Evolutionary conservation across 2,113 vertebrate species (phyloP), one percentile per base, ranked within the genome.

Genomic region (Istiophorus platypterus): DNA sequence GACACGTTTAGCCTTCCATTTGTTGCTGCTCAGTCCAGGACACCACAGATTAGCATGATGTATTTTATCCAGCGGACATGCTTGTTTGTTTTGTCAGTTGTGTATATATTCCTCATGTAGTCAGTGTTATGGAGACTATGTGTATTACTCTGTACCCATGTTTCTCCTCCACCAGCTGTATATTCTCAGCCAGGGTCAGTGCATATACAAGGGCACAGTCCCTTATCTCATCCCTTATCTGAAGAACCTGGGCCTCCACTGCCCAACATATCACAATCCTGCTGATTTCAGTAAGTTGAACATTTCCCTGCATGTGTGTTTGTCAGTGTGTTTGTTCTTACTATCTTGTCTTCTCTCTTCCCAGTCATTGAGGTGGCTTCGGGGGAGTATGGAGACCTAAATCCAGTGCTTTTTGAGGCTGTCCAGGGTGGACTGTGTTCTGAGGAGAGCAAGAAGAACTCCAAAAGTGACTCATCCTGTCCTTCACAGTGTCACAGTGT

Each of bases 181-280:
- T 92, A 99, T 99, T 93, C 96, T 99, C 91, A 99, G 98, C 92
- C 98, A 99, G 92, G 98, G 98, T 75, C 98, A 99, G 90, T 99
- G 98, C 91, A 99, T 99, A 94, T 99, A 98, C 95, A 98, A 99
- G 89, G 98, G 98, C 1, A 87, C 97, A 0, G 97, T 99, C 59
- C 96, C 97, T 83, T 96, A 97, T 92, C 97, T 99, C 93, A 99
- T 99, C 85, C 98, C 98, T 22, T 99, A 99, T 79, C 94, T 99
- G 93, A 99, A 99, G 95, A 96, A 96, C 72, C 95, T 99, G 0
- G 97, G 98, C 86, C 94, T 99, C n/a, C 97, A 99, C 89, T 99
- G 98, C 71, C 98, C 98, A 12, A 99, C 98, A 0, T 99, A 99
- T 91, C 98, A 99, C 94, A 99, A 99, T 83, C 98, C 98, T 0